Evolutionary conservation across 2,113 vertebrate genomes (phyloP).

Genomic region (Marcusenius ussheri): DNA sequence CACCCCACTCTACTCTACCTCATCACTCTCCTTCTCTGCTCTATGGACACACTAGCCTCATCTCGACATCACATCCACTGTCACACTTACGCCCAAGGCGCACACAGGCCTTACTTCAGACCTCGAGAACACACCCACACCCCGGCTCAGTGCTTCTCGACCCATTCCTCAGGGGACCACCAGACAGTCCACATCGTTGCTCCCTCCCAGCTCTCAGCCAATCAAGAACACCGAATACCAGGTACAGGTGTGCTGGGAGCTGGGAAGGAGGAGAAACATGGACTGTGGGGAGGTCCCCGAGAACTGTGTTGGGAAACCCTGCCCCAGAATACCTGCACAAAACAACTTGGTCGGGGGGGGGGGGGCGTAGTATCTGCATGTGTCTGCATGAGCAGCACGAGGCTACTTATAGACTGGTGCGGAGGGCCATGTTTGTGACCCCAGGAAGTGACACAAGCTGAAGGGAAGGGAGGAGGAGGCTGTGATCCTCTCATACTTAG

Average conservation of each 20-base stretch:
- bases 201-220: background rate
- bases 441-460: background rate
- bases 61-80: too few species aligned
- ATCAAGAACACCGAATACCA: background rate
- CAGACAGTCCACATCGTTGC: background rate
- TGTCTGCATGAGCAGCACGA: background rate
- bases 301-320: background rate
- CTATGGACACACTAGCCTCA: too few species aligned
- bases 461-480: too few species aligned
- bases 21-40: too few species aligned
- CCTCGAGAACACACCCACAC: too few species aligned
- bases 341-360: background rate
- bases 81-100: too few species aligned
- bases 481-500: background rate
- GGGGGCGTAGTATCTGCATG: background rate
- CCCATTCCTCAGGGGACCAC: background rate
- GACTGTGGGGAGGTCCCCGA: background rate
- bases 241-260: background rate
- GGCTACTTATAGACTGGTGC: background rate
- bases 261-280: background rate
- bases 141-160: too few species aligned
- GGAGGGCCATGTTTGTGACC: background rate
- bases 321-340: background rate
- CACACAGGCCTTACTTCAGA: background rate
- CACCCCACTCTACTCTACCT: too few species aligned